phyloP scores from a whole-genome alignment of 2,113 vertebrate genomes.

The Holacanthus passer region DNA sequence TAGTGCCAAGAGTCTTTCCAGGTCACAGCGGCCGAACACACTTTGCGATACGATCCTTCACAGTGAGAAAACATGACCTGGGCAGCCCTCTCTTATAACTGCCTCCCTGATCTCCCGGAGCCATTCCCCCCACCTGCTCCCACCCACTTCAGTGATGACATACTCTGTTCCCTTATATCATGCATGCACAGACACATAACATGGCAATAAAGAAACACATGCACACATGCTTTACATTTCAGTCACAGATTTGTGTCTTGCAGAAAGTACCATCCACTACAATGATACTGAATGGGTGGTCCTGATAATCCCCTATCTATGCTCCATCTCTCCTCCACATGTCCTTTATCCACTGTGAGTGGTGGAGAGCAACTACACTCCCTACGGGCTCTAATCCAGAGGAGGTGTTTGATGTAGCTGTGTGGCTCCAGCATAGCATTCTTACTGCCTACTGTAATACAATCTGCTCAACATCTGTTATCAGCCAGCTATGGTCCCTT shows the following conservation, averaged over 20 bases:
- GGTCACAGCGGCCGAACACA: slow-evolving; percentile 29
- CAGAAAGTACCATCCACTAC: slow-evolving; percentile 7
- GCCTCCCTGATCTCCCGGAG: slow-evolving; percentile 23
- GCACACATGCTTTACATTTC: neutral
- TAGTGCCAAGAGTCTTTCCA: neutral
- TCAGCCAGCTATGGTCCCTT: slow-evolving; percentile 43
- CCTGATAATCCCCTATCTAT: slow-evolving; percentile 16
- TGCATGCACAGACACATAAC: slow-evolving; percentile 17
- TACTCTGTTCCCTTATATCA: slow-evolving; percentile 10
- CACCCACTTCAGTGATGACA: slow-evolving; percentile 61
- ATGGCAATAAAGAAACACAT: slow-evolving; percentile 18
- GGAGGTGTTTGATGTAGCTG: slow-evolving; percentile 75
- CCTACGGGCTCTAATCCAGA: slow-evolving; percentile 44
- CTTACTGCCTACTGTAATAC: slow-evolving; percentile 78
- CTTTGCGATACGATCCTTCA: slow-evolving; percentile 42
- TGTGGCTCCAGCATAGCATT: slow-evolving; percentile 69
- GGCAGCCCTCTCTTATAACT: slow-evolving; percentile 70
- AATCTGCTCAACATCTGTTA: slow-evolving; percentile 82
- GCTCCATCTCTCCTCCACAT: slow-evolving; percentile 15
- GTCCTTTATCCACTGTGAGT: slow-evolving; percentile 25
- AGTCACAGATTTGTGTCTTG: neutral
- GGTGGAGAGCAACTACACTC: slow-evolving; percentile 23
- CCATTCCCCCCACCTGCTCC: slow-evolving; percentile 71
- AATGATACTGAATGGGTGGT: slow-evolving; percentile 33
- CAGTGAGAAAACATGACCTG: slow-evolving; percentile 60